Base-by-base conservation (phyloP, 1,140 invertebrate species). In the Papilio polytes region DNA sequence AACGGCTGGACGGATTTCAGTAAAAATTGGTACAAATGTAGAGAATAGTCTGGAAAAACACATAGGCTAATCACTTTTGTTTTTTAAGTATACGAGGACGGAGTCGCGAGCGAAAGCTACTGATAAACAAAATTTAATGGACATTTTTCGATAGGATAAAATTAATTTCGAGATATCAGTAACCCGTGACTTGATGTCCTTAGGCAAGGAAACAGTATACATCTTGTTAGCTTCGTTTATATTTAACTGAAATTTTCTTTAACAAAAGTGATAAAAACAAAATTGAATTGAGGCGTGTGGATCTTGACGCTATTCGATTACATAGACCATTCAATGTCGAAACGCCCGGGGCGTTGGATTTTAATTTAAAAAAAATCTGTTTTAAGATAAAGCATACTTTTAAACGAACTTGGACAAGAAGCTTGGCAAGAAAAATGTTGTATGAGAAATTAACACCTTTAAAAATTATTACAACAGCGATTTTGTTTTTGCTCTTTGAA, bases 311-410 rank as follows among this genome's bases (percentile, higher is more conserved):
- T 70, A 70, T 70, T 36, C 63, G 26, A 70, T 70, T 70, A 70
- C 22, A 70, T 70, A 70, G 63, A 6, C 63, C 63, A 70, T 70
- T 70, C 63, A 4, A 26, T 70, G 63, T 70, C 63, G 63, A 18
- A 36, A 36, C 22, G 26, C 63, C 22, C 13, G 22, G 63, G 63
- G 63, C 12, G 63, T 70, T 31, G 26, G 12, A 31, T 12, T 70
- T 70, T 70, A 70, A 70, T 70, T 70, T n/a, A n/a, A 18, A 70
- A 70, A 63, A 70, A 70, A 31, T 36, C 4, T 70, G 26, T 15
- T 36, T 36, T 13, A 31, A 36, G 63, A 70, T 31, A 70, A 70
- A 31, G 2, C 20, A 7, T 56, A 56, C n/a, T 18, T 8, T n/a
- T 6, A n/a, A 20, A 56, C 18, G 8, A 56, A 56, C n/a, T 7